These are phyloP conservation scores for Ophioninae sp. DNA, from an alignment of 2,888 invertebrate species.

Conservation along the genomic window DNA sequence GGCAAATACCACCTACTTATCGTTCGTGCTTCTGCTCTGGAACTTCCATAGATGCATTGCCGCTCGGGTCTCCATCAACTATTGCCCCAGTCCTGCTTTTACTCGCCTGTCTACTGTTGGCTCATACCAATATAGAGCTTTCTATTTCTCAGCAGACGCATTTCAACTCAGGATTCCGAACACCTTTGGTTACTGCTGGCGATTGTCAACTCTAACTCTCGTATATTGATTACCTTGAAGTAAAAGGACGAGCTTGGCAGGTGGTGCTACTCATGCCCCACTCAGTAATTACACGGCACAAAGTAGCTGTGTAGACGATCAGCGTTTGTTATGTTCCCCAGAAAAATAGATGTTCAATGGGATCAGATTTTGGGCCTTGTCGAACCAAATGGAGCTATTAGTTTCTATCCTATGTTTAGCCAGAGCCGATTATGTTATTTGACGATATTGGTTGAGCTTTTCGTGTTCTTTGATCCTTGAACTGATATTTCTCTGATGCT, in stretches of 20 bases:
- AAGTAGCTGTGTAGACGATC: background rate
- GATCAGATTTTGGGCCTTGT: too few species aligned
- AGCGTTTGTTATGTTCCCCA: background rate
- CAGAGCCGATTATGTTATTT: too few species aligned
- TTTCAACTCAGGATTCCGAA: background rate
- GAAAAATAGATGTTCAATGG: too few species aligned
- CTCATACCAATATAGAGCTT: constrained; percentile 20
- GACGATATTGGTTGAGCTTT: too few species aligned
- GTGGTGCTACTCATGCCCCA: background rate
- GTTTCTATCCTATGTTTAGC: too few species aligned
- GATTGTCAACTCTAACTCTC: background rate
- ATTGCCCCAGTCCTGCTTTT: background rate
- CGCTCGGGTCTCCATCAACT: constrained; percentile 5
- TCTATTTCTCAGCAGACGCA: constrained; percentile 2
- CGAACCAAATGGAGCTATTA: too few species aligned
- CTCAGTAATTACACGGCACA: background rate
- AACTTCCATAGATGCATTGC: constrained; percentile 29
- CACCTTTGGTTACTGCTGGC: background rate
- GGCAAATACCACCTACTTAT: constrained; percentile 56
- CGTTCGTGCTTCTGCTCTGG: constrained; percentile 38
- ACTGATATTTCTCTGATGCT: too few species aligned
- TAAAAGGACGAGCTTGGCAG: constrained; percentile 6
- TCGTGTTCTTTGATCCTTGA: too few species aligned
- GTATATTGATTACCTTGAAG: background rate
- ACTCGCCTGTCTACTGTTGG: constrained; percentile 12